Percentiles rank a stretch among this genome's conserved stretches.
Conservation (phyloP, 2,113 vertebrate genomes). For the Oncorhynchus nerka region DNA sequence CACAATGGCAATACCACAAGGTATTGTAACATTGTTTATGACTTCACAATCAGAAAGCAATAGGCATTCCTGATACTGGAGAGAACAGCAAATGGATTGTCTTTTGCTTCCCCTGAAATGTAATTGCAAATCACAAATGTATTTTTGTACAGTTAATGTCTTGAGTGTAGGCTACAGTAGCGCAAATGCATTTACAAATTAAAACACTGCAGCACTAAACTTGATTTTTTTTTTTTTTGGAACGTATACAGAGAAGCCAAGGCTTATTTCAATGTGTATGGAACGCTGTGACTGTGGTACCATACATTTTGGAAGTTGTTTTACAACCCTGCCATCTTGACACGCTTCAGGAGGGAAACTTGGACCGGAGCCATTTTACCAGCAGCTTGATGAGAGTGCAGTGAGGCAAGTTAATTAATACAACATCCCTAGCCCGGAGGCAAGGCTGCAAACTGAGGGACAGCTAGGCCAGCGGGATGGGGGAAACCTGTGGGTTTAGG, state of each 20-base stretch:
- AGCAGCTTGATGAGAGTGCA: slow-evolving; percentile 71
- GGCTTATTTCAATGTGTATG: neutral
- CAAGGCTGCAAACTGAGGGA: slow-evolving; percentile 44
- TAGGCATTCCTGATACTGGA: slow-evolving; percentile 21
- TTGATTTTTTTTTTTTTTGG: no score
- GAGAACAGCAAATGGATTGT: slow-evolving; percentile 52
- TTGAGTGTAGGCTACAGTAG: slow-evolving; percentile 10
- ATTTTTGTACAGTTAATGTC: slow-evolving; percentile 32
- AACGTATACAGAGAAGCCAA: neutral
- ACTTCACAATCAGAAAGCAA: slow-evolving; percentile 30
- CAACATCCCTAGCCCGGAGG: slow-evolving; percentile 60
- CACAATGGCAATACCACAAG: slow-evolving; percentile 33
- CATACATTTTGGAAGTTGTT: slow-evolving; percentile 65
- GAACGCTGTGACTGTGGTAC: slow-evolving; percentile 44
- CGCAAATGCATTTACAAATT: slow-evolving; percentile 50
- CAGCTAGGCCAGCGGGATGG: slow-evolving; percentile 4
- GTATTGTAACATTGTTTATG: slow-evolving; percentile 55
- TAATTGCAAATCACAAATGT: slow-evolving; percentile 52
- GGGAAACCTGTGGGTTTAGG: neutral
- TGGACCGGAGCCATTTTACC: slow-evolving; percentile 67
- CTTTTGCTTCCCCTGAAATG: slow-evolving; percentile 46
- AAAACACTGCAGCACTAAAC: slow-evolving; percentile 22
- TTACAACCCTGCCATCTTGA: slow-evolving; percentile 68
- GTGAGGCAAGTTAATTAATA: slow-evolving; percentile 72
- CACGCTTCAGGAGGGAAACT: slow-evolving; percentile 54